Percentiles rank a stretch among this genome's conserved stretches.
Evolutionary conservation across 2,888 invertebrate species (phyloP).

Genomic region (Hybos culiciformis): DNA sequence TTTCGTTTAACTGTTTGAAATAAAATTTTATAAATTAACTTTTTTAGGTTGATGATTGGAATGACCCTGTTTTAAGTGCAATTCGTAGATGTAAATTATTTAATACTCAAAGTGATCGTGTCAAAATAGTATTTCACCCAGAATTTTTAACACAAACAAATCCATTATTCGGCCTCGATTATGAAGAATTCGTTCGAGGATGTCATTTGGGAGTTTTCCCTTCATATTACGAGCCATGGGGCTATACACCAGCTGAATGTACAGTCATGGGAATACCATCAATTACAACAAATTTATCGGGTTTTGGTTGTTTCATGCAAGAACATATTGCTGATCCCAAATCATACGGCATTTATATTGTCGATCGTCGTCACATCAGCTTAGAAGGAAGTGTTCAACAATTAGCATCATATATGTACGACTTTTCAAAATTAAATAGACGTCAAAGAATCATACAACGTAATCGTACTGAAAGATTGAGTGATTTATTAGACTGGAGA

Average conservation of each 20-base stretch:
- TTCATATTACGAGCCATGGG: conserved; percentile 99
- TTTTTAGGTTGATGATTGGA: conserved; percentile 51
- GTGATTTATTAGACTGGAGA: conserved; percentile 95
- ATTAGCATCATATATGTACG: conserved; percentile 81
- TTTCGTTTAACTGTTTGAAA: neutral
- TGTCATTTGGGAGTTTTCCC: conserved; percentile 99
- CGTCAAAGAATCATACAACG: conserved; percentile 95
- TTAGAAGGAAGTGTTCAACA: conserved; percentile 86
- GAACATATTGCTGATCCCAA: conserved; percentile 95
- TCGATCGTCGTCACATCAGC: conserved; percentile 82
- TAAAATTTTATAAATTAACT: neutral
- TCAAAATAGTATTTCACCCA: conserved; percentile 98
- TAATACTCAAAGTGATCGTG: conserved; percentile 84
- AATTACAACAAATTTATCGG: conserved; percentile 92
- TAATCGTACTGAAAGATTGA: conserved; percentile 92
- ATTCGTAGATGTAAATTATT: conserved; percentile 87
- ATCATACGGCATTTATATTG: conserved; percentile 97
- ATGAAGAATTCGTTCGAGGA: conserved; percentile 97
- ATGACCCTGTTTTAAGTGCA: conserved; percentile 76
- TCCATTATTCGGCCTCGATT: conserved; percentile 93
- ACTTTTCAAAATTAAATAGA: conserved; percentile 77
- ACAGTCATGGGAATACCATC: conserved; percentile 99
- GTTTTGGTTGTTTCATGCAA: conserved; percentile 97
- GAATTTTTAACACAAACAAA: conserved; percentile 97
- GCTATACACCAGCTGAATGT: conserved; percentile 98